These are phyloP conservation scores for Zaprionus obscuricornis DNA, from an alignment of 2,888 invertebrate genomes.

Conservation along the genomic window DNA sequence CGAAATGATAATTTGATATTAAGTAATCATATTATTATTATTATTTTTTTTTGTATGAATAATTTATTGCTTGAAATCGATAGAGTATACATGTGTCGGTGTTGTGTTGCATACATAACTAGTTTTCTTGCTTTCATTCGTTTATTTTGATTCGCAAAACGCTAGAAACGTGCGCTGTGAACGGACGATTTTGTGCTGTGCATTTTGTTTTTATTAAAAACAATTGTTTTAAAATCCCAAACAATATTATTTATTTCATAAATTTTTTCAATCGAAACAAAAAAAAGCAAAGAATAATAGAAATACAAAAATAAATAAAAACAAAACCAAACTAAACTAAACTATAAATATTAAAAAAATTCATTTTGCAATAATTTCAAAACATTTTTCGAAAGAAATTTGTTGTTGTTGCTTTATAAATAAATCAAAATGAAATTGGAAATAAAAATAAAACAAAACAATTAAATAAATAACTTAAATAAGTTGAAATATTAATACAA, in stretches of 20 bases:
- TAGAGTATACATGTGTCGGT: conserved; percentile 29
- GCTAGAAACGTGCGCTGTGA: conserved; percentile 34
- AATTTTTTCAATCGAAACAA: too few relatives aligned
- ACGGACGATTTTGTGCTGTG: conserved; percentile 19
- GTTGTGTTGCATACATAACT: not conserved
- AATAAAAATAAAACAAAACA: conserved; percentile 7
- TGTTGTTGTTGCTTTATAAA: too few relatives aligned
- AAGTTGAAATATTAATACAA: not conserved
- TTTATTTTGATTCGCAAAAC: conserved; percentile 31
- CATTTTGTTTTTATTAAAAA: conserved; percentile 23
- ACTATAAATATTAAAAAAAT: too few relatives aligned
- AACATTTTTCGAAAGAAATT: too few relatives aligned
- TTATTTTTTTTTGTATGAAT: not conserved
- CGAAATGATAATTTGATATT: too few relatives aligned
- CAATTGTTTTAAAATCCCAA: too few relatives aligned
- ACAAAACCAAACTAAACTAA: too few relatives aligned
- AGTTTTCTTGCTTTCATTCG: conserved; percentile 35
- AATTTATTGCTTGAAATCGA: not conserved
- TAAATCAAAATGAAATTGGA: conserved; percentile 2
- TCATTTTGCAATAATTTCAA: too few relatives aligned
- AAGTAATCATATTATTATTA: not conserved
- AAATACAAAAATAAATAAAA: too few relatives aligned
- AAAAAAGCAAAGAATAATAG: too few relatives aligned
- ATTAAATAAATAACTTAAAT: not conserved
- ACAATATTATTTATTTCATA: too few relatives aligned